phyloP scores from a whole-genome alignment of 2,888 invertebrate species.

The Drosophila ustulata region DNA sequence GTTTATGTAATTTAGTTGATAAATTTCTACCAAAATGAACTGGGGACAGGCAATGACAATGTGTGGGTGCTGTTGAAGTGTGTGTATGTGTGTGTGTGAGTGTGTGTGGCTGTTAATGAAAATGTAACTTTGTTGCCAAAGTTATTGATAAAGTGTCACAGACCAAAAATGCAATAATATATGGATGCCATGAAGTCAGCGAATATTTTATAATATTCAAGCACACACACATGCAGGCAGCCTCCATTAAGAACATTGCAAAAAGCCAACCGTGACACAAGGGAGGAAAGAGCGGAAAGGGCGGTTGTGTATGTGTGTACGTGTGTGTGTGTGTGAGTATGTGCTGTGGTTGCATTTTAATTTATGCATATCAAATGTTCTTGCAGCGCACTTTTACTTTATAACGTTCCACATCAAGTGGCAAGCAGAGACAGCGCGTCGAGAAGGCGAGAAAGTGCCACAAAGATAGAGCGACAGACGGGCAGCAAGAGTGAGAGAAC shows the following conservation, averaged over 20 bases:
- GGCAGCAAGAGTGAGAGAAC: not conserved
- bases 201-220: conserved; percentile 33
- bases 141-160: conserved; percentile 58
- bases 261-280: conserved; percentile 30
- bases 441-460: conserved; percentile 21
- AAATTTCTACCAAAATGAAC: not conserved
- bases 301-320: conserved; percentile 3
- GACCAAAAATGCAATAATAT: conserved; percentile 50
- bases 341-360: conserved; percentile 66
- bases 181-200: conserved; percentile 51
- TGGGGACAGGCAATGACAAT: not conserved
- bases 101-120: conserved; percentile 40
- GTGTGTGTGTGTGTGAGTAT: conserved; percentile 28
- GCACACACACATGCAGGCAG: conserved; percentile 11
- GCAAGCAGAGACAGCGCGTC: conserved; percentile 43
- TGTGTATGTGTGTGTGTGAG: not conserved
- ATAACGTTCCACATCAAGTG: conserved; percentile 73
- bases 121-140: conserved; percentile 49
- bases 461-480: conserved; percentile 9
- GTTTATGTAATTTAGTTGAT: not conserved
- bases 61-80: not conserved
- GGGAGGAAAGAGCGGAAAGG: not conserved
- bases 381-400: conserved; percentile 66
- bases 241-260: conserved; percentile 58
- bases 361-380: conserved; percentile 73